Percentiles rank a stretch among this genome's conserved stretches.
These are phyloP conservation scores for Peribatodes rhomboidaria DNA, from an alignment of 2,888 invertebrate species.

Conservation along the genomic window DNA sequence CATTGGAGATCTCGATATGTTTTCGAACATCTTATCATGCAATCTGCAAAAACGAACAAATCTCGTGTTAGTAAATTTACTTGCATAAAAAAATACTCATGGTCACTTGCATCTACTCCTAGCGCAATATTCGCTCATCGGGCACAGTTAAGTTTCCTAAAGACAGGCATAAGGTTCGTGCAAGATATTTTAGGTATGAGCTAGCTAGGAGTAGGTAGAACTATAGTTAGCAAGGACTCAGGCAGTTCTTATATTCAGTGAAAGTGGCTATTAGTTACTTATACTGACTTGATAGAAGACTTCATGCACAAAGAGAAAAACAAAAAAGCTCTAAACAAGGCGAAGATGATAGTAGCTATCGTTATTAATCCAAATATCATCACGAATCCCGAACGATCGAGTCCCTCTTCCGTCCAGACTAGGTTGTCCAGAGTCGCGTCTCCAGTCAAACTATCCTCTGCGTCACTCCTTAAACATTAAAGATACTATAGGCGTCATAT, in stretches of 20 bases:
- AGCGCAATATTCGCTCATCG: too few relatives aligned
- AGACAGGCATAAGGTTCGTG: too few relatives aligned
- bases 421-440: constrained; percentile 72
- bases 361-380: constrained; percentile 87
- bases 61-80: not conserved
- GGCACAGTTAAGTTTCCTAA: too few relatives aligned
- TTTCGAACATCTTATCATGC: constrained; percentile 90
- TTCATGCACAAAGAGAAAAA: constrained; percentile 89
- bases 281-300: constrained; percentile 86
- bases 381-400: constrained; percentile 68
- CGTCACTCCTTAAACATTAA: constrained; percentile 68
- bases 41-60: constrained; percentile 65
- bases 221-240: too few relatives aligned
- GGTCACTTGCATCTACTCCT: too few relatives aligned
- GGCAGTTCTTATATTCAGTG: too few relatives aligned
- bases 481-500: not conserved
- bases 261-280: not conserved
- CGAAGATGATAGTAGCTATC: constrained; percentile 85
- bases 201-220: too few relatives aligned
- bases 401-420: constrained; percentile 71
- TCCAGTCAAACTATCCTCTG: constrained; percentile 76
- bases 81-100: not conserved
- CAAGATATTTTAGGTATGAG: too few relatives aligned
- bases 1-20: constrained; percentile 82
- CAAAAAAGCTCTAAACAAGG: constrained; percentile 87